Evolutionary conservation across 2,797 vertebrate species (phyloP).

Genomic region (Bradypodion ventrale): DNA sequence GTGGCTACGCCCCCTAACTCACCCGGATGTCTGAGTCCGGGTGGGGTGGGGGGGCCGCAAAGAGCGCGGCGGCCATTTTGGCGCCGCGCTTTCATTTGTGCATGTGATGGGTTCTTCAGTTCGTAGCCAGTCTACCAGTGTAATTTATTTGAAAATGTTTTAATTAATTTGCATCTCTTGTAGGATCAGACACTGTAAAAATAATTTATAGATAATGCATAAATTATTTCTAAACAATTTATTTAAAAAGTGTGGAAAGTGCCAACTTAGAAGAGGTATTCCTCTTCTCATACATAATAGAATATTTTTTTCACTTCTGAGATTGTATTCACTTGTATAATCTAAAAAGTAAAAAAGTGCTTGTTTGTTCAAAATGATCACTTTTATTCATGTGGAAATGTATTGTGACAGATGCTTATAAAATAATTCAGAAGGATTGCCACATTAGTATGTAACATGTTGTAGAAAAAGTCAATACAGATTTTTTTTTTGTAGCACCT

Average conservation of each 20-base stretch:
- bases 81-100: too few relatives aligned
- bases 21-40: too few relatives aligned
- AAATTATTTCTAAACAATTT: neutral
- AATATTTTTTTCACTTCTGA: neutral
- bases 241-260: neutral
- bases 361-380: neutral
- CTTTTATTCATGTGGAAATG: neutral
- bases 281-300: neutral
- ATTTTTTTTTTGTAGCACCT: too few relatives aligned
- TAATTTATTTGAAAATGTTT: neutral
- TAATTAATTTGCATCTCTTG: neutral
- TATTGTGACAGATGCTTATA: neutral
- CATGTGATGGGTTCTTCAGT: neutral
- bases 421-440: too few relatives aligned
- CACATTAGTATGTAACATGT: too few relatives aligned
- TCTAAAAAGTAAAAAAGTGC: neutral
- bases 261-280: neutral
- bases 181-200: neutral
- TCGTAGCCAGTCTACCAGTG: neutral
- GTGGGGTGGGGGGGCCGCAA: too few relatives aligned
- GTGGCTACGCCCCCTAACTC: too few relatives aligned
- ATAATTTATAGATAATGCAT: too few relatives aligned
- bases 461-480: too few relatives aligned
- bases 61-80: too few relatives aligned
- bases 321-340: neutral